These are phyloP conservation scores for Platyscapa corneri DNA, from an alignment of 1,140 invertebrate genomes.

Conservation along the genomic window DNA sequence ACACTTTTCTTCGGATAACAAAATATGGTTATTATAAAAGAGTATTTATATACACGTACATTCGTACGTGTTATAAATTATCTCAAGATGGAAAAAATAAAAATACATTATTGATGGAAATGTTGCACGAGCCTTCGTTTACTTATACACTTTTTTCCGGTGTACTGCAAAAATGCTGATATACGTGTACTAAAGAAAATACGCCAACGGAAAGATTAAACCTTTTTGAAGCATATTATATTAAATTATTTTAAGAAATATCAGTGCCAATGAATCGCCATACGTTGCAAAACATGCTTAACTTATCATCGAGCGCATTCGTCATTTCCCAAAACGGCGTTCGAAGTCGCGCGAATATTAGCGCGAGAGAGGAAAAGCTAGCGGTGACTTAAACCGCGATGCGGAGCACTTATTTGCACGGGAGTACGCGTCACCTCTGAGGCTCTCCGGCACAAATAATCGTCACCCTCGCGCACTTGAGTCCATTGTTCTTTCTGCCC, in stretches of 20 bases:
- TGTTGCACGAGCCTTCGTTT: neutral
- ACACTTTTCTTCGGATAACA: too few relatives aligned
- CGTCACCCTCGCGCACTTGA: neutral
- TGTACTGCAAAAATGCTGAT: neutral
- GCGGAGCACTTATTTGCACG: too few relatives aligned
- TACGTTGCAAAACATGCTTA: neutral
- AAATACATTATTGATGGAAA: neutral
- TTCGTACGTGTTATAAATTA: neutral
- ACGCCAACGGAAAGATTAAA: neutral
- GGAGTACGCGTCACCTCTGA: too few relatives aligned
- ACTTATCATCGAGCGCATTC: neutral
- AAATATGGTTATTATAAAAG: too few relatives aligned
- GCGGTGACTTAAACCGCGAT: too few relatives aligned
- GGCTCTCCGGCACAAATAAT: neutral
- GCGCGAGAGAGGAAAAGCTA: too few relatives aligned
- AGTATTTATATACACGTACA: too few relatives aligned
- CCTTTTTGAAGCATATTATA: too few relatives aligned
- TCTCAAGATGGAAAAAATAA: neutral
- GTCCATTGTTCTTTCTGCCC: constrained; percentile 9
- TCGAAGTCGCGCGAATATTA: neutral
- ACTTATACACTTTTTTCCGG: neutral
- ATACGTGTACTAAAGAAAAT: neutral
- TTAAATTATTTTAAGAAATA: constrained; percentile 14
- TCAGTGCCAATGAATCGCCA: constrained; percentile 13
- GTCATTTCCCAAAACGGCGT: neutral